Evolutionary conservation across 2,113 vertebrate species (phyloP).

Genomic region (Alethe castanea): DNA sequence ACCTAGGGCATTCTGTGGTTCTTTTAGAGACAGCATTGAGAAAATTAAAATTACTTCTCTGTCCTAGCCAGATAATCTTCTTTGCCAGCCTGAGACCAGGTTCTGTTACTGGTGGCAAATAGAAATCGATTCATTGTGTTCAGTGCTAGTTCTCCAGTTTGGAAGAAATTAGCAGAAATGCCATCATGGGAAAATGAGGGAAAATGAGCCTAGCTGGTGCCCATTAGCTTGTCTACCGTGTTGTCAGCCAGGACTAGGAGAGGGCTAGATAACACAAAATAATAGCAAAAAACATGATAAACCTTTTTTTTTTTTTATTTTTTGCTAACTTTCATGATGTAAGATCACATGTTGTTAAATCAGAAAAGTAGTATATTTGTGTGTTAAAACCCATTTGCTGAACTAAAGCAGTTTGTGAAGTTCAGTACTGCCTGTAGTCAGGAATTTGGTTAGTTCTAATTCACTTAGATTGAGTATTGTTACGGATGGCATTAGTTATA

Average conservation of each 20-base stretch:
- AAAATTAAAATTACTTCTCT: neutral
- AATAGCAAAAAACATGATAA: neutral
- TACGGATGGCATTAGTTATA: neutral
- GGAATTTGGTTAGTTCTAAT: neutral
- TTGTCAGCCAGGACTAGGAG: neutral
- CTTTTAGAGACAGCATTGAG: neutral
- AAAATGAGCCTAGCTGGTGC: neutral
- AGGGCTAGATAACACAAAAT: neutral
- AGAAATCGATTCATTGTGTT: neutral
- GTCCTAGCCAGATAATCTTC: neutral
- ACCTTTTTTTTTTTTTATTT: neutral
- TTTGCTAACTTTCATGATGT: neutral
- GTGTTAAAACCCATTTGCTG: neutral
- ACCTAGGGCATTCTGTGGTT: neutral
- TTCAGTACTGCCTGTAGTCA: neutral
- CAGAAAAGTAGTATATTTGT: neutral
- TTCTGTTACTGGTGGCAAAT: neutral
- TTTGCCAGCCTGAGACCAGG: neutral
- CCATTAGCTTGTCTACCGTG: neutral
- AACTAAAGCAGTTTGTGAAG: neutral
- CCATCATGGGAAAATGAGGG: neutral
- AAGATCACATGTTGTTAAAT: neutral
- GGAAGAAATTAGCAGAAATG: neutral
- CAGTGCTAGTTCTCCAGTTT: neutral
- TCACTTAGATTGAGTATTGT: neutral